A percentile compares a stretch with the other conserved stretches of the same genome.
Evolutionary conservation across 2,113 vertebrate genomes (phyloP).

Genomic region (Pristiophorus japonicus): DNA sequence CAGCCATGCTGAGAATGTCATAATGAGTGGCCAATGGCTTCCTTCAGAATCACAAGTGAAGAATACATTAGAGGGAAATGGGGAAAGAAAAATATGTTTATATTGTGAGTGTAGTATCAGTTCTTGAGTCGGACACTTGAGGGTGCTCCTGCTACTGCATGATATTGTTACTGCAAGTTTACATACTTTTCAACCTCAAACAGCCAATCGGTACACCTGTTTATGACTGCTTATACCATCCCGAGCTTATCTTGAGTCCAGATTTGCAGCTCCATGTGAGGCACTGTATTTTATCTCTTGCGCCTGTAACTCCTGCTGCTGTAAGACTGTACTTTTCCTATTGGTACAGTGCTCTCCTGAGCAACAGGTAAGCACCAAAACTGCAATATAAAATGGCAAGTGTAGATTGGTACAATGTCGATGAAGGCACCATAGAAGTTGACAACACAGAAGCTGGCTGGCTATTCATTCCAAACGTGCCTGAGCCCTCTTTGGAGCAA

Average conservation of each 20-base stretch:
- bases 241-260: background rate
- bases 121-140: background rate
- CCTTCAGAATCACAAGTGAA: background rate
- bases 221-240: background rate
- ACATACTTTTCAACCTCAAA: background rate
- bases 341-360: background rate
- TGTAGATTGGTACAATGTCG: background rate
- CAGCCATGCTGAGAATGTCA: background rate
- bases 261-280: background rate
- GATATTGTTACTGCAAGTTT: background rate
- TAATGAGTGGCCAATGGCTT: background rate
- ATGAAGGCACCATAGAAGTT: background rate
- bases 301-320: background rate
- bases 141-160: background rate
- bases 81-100: background rate
- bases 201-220: background rate
- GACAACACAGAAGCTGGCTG: background rate
- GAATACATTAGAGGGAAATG: background rate
- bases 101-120: background rate
- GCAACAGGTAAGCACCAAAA: background rate
- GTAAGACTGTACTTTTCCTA: background rate
- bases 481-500: background rate
- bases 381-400: background rate
- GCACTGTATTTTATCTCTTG: background rate
- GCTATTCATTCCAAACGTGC: background rate